Conservation (phyloP, 92 coral and sea anemone species). For the Palythoa grandis region DNA sequence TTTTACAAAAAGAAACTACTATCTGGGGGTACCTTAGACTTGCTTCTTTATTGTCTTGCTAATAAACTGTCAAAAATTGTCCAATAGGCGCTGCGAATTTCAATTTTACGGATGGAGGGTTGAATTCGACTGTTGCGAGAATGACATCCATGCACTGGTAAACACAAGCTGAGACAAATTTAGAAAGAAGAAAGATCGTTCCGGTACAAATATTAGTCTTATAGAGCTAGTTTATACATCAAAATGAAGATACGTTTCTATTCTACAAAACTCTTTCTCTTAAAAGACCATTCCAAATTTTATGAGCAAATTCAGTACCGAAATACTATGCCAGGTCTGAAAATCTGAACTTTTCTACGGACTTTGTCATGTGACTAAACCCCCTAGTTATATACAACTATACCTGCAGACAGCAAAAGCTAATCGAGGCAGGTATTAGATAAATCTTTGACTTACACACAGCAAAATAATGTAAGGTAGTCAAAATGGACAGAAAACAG, state of each 20-base stretch:
- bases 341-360: constrained; percentile 19
- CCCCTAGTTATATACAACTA: too few species aligned
- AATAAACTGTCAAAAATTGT: constrained; percentile 14
- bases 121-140: constrained; percentile 4
- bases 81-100: constrained; percentile 27
- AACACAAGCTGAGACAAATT: constrained; percentile 19
- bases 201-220: background rate
- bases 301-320: background rate
- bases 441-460: too few species aligned
- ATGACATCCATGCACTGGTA: constrained; percentile 3
- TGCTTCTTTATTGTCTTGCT: constrained; percentile 14
- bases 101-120: constrained; percentile 29
- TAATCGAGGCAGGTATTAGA: too few species aligned
- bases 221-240: constrained; percentile 7
- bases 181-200: background rate
- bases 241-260: constrained; percentile 1
- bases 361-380: constrained; percentile 23
- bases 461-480: too few species aligned
- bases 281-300: constrained; percentile 1
- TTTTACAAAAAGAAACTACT: constrained; percentile 11
- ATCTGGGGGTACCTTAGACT: constrained; percentile 16
- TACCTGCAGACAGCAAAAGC: too few species aligned
- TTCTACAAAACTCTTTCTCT: constrained; percentile 17
- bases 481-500: too few species aligned
- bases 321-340: background rate